Conservation (phyloP, 2,113 vertebrate species). For the Entelurus aequoreus region DNA sequence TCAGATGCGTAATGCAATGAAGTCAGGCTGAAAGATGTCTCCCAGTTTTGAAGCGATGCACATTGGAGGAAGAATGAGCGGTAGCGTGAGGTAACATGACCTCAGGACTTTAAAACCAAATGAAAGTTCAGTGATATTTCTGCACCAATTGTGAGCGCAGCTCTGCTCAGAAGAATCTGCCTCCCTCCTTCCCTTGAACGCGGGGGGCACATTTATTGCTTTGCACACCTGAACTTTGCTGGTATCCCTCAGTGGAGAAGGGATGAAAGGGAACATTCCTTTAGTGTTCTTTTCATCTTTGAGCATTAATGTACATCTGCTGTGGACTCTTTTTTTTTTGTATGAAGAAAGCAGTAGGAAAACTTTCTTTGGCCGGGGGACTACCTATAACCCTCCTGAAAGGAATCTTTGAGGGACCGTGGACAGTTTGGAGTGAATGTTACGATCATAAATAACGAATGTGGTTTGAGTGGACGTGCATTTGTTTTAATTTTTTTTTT, state of each 20-base stretch:
- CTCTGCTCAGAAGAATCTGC: constrained; percentile 52
- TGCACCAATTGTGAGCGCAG: constrained; percentile 49
- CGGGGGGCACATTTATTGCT: constrained; percentile 46
- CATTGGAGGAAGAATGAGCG: constrained; percentile 75
- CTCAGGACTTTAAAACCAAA: constrained; percentile 57
- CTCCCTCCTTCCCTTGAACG: constrained; percentile 46
- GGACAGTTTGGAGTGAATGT: constrained; percentile 67
- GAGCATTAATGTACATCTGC: constrained; percentile 78
- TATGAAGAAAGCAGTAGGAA: constrained; percentile 65
- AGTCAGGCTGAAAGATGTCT: constrained; percentile 5
- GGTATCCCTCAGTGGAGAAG: constrained; percentile 63
- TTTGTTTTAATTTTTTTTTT: constrained; percentile 11
- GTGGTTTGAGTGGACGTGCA: constrained; percentile 60
- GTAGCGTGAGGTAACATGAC: constrained; percentile 66
- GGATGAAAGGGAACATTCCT: constrained; percentile 70
- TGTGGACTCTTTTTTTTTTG: constrained; percentile 72
- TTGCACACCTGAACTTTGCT: constrained; percentile 64
- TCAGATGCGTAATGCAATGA: constrained; percentile 82
- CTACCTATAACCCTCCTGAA: constrained; percentile 30
- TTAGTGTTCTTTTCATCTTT: constrained; percentile 42
- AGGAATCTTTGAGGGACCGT: constrained; percentile 63
- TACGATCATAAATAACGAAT: constrained; percentile 61
- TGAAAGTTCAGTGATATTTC: constrained; percentile 55
- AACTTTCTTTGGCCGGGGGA: constrained; percentile 41
- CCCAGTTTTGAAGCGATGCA: constrained; percentile 51